Base-by-base conservation (phyloP, 2,888 invertebrate species). In the Pseudoips prasinana region DNA sequence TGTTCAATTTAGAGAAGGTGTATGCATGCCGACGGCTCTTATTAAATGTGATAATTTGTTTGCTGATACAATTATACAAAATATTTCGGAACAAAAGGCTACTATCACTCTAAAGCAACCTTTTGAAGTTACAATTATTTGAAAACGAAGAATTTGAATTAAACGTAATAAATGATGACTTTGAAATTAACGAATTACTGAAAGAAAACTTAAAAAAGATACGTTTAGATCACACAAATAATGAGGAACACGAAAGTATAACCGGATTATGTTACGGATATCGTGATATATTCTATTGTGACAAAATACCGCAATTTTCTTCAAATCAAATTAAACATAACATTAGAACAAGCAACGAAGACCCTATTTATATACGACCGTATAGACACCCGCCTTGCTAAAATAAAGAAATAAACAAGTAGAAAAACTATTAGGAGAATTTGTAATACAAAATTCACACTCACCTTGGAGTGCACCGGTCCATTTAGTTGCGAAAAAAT, bases 271-370 rank as follows among this genome's bases (percentile, higher is more conserved):
- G 53, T 22, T 22, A 25, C 4, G 33, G 61, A 42, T 61, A 42
- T 46, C 28, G 41, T 7, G 57, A 65, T 26, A 50, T 65, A 29
- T 61, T 66, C 39, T 46, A 58, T 33, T 40, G 36, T 9, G 61
- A 60, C 10, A 37, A 49, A 10, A 37, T 58, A 11, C 42, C 47
- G 0, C 37, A 64, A 11, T 38, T 47, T 2, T 40, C 38, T 18
- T 54, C 58, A 14, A 46, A 58, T 30, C 5, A 40, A n/a, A 39
- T 65, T 3, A 52, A 48, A 34, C 71, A 73, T 24, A 37, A 59
- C 34, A 73, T 77, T 8, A 40, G 39, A 8, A 17, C 18, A 2
- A 18, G 2, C 24, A 18, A 27, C 9, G 18, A 18, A 8, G 18
- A 18, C n/a, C 26, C 26, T 1, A 27, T 27, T n/a, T 18, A 8